A percentile compares a stretch with the other conserved stretches of the same genome.
Evolutionary conservation across 2,888 invertebrate species (phyloP).

Genomic region (Azorinus chamasolen): DNA sequence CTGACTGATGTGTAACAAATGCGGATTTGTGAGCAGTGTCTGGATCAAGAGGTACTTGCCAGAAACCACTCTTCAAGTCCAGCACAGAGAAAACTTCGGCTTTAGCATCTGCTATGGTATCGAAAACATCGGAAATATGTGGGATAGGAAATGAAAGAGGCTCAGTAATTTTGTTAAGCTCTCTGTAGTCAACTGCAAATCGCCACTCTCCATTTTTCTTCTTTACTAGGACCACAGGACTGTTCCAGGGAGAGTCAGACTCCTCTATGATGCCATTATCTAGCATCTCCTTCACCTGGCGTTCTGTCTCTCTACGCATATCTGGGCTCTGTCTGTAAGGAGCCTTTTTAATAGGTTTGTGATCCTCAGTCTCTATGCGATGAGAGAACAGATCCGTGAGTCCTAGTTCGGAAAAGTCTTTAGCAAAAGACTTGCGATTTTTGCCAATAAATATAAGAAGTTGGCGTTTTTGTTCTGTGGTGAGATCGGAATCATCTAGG

Average conservation of each 20-base stretch:
- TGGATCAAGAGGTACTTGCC: conserved; percentile 38
- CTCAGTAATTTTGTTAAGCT: conserved; percentile 32
- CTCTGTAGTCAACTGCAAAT: conserved; percentile 32
- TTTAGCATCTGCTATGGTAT: conserved; percentile 37
- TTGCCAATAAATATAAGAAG: too few relatives aligned
- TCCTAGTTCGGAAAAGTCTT: conserved; percentile 29
- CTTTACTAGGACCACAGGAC: too few relatives aligned
- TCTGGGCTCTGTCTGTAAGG: conserved; percentile 33
- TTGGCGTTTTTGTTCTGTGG: too few relatives aligned
- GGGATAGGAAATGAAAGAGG: conserved; percentile 38
- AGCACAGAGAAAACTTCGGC: conserved; percentile 31
- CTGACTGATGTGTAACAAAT: conserved; percentile 46
- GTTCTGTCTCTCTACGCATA: conserved; percentile 16
- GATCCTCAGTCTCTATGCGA: conserved; percentile 31
- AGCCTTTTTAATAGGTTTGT: conserved; percentile 15
- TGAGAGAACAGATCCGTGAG: conserved; percentile 18
- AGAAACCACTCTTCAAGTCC: conserved; percentile 42
- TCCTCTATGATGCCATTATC: conserved; percentile 19
- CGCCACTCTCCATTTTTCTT: conserved; percentile 39
- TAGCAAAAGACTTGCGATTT: too few relatives aligned
- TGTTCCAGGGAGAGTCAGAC: conserved; percentile 19
- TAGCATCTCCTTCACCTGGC: conserved; percentile 20
- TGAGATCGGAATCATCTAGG: too few relatives aligned
- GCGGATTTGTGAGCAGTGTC: conserved; percentile 44
- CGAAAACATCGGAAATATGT: conserved; percentile 39